Percentiles rank a stretch among this genome's conserved stretches.
Evolutionary conservation across 2,888 invertebrate species (phyloP).

Genomic region (Deroplatys truncata): DNA sequence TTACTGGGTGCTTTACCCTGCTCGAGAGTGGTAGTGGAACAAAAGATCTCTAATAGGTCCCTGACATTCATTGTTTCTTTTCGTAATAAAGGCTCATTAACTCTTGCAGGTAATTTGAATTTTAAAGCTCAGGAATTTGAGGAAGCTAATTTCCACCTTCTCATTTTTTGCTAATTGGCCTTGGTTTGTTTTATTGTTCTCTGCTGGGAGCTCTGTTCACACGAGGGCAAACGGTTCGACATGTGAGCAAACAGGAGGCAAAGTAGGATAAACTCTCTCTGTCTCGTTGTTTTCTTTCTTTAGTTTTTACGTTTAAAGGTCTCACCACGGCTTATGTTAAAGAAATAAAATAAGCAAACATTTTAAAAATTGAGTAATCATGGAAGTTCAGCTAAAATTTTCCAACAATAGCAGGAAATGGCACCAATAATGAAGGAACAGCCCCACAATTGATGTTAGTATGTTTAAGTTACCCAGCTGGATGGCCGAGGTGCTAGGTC

Average conservation of each 20-base stretch:
- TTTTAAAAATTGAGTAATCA: too few species aligned
- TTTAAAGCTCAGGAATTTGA: neutral
- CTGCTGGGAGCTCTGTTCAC: neutral
- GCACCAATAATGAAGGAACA: too few species aligned
- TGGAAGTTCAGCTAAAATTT: too few species aligned
- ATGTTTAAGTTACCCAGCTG: too few species aligned
- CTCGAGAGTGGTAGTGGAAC: neutral
- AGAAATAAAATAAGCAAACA: too few species aligned
- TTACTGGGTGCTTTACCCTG: neutral
- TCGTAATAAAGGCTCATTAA: neutral
- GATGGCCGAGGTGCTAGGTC: too few species aligned
- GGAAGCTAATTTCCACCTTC: neutral
- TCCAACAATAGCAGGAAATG: too few species aligned
- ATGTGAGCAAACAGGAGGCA: neutral
- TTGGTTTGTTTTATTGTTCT: neutral
- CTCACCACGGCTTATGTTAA: too few species aligned
- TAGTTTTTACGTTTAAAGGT: too few species aligned
- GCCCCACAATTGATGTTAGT: too few species aligned
- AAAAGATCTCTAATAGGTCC: neutral
- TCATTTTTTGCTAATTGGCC: neutral
- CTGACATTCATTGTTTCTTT: neutral
- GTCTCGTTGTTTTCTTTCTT: too few species aligned
- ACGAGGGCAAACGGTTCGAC: neutral
- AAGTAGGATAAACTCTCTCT: neutral
- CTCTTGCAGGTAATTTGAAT: neutral